phyloP scores from a whole-genome alignment of 2,113 vertebrate species.

The Carollia perspicillata region DNA sequence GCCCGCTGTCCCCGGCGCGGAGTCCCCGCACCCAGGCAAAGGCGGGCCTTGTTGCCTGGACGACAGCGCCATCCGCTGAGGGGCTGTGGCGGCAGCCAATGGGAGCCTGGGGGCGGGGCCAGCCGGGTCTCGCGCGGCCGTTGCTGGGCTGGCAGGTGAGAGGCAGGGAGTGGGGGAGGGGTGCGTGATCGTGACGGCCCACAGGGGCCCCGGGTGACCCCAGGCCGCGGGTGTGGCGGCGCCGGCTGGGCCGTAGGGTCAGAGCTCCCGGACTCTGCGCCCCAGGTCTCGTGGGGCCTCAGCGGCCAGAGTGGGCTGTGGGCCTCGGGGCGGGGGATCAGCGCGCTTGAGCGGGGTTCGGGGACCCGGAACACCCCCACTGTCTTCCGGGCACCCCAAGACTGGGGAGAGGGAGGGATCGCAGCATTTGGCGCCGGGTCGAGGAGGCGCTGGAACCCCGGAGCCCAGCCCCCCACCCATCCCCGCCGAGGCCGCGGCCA shows the following conservation, averaged over 20 bases:
- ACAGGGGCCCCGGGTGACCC: background rate
- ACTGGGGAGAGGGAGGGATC: slow-evolving; percentile 73
- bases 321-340: background rate
- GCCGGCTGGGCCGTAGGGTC: background rate
- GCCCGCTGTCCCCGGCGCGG: slow-evolving; percentile 28
- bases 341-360: background rate
- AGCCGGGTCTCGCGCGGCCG: background rate
- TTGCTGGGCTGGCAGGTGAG: slow-evolving; percentile 43
- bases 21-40: background rate
- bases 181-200: background rate
- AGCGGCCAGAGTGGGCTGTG: background rate
- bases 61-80: background rate
- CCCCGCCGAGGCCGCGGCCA: background rate
- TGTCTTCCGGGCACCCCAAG: background rate
- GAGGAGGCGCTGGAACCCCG: slow-evolving; percentile 57
- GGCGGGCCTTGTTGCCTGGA: slow-evolving; percentile 65
- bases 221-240: background rate
- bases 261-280: background rate
- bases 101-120: background rate
- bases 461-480: background rate
- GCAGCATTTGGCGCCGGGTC: slow-evolving; percentile 76
- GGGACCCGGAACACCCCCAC: background rate
- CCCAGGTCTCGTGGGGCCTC: background rate
- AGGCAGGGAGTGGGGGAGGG: background rate
- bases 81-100: slow-evolving; percentile 16